These are phyloP conservation scores for Drosophila pectinifera DNA, from an alignment of 1,140 invertebrate species.

Conservation along the genomic window DNA sequence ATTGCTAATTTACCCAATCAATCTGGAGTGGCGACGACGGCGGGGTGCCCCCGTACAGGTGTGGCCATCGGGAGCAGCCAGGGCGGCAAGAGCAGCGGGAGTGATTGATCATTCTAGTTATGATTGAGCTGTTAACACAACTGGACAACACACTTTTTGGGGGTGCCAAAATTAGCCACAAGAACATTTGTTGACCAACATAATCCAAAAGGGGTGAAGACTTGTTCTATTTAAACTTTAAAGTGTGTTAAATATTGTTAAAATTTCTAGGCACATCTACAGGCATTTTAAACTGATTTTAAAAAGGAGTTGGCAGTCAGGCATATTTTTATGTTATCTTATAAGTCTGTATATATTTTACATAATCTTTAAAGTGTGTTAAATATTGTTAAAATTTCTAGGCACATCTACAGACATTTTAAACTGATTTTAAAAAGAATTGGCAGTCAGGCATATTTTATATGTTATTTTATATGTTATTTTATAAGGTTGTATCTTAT, in stretches of 20 bases:
- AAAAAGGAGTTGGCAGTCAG: too few species aligned
- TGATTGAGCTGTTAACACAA: conserved; percentile 42
- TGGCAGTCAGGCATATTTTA: too few species aligned
- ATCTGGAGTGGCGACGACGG: not conserved
- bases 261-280: too few species aligned
- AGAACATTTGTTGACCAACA: not conserved
- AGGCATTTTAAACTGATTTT: too few species aligned
- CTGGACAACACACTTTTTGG: conserved; percentile 16
- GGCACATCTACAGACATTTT: too few species aligned
- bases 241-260: not conserved
- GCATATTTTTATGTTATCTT: too few species aligned
- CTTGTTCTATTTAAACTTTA: not conserved
- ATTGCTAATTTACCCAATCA: conserved; percentile 44
- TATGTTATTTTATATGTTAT: too few species aligned
- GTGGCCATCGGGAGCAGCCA: conserved; percentile 11
- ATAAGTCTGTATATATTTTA: too few species aligned
- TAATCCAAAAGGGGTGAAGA: not conserved
- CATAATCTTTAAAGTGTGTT: too few species aligned
- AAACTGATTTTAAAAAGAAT: too few species aligned
- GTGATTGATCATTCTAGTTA: conserved; percentile 38
- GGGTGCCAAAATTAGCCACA: conserved; percentile 22
- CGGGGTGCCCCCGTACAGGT: conserved; percentile 4
- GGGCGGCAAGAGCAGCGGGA: conserved; percentile 10
- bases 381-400: too few species aligned
- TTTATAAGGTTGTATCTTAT: not conserved